Conservation (phyloP, 2,888 invertebrate species). For the Disparrhopalites patrizii region DNA sequence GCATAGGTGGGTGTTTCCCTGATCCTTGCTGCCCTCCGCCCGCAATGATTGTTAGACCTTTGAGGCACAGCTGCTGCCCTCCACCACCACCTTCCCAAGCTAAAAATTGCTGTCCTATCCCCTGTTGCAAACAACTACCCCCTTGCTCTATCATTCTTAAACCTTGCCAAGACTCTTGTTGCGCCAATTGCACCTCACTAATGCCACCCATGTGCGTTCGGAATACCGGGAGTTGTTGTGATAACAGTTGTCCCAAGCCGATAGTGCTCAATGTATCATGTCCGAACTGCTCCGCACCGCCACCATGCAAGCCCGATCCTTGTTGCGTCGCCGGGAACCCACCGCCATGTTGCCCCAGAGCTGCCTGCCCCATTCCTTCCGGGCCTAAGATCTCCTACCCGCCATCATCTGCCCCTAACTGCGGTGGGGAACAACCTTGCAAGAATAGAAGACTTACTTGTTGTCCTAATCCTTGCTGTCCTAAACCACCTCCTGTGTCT, state of each 20-base stretch:
- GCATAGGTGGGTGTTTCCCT: conserved; percentile 11
- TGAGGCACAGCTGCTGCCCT: conserved; percentile 41
- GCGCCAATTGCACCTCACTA: neutral
- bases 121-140: neutral
- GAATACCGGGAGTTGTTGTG: neutral
- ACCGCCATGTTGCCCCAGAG: conserved; percentile 14
- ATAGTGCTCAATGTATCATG: conserved; percentile 10
- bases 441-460: neutral
- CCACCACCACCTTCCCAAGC: conserved; percentile 10
- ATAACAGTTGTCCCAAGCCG: neutral
- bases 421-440: neutral
- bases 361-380: neutral
- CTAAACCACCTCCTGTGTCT: conserved; percentile 1
- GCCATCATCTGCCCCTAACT: neutral
- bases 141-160: conserved; percentile 14
- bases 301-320: conserved; percentile 21
- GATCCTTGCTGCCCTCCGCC: conserved; percentile 38
- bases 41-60: conserved; percentile 41
- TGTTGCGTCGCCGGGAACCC: conserved; percentile 6
- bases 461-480: conserved; percentile 21
- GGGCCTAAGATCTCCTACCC: conserved; percentile 8
- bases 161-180: conserved; percentile 4
- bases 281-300: neutral
- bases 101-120: conserved; percentile 9
- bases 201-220: neutral